Percentiles rank a stretch among this genome's conserved stretches.
Evolutionary conservation across 1,140 invertebrate genomes (phyloP).

Genomic region (Archegozetes longisetosus): DNA sequence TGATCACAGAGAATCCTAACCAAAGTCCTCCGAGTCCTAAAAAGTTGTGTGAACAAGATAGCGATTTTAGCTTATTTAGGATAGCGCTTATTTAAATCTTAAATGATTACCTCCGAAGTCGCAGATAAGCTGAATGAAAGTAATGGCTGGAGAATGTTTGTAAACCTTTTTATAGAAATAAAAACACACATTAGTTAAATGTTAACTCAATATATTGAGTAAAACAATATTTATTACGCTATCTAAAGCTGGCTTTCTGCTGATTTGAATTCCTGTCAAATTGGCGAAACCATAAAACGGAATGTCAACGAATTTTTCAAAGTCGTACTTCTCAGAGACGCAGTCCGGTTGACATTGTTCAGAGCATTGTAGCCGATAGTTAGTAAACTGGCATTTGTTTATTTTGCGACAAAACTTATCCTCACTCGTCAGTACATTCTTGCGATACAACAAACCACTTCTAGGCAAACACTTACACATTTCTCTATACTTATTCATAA

Average conservation of each 20-base stretch:
- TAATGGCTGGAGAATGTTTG: conserved; percentile 7
- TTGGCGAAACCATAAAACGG: conserved; percentile 6
- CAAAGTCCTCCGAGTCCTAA: conserved; percentile 9
- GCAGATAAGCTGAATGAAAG: conserved; percentile 10
- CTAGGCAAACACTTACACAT: conserved; percentile 7
- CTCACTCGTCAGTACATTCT: neutral
- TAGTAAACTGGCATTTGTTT: conserved; percentile 13
- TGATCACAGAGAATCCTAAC: conserved; percentile 8
- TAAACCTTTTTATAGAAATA: too few relatives aligned
- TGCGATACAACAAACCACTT: conserved; percentile 1
- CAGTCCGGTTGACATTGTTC: conserved; percentile 8
- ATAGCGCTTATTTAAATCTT: too few relatives aligned
- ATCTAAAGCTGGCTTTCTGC: neutral
- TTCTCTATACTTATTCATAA: conserved; percentile 6
- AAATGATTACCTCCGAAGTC: conserved; percentile 14
- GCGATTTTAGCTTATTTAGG: too few relatives aligned
- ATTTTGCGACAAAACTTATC: neutral
- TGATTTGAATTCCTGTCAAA: conserved; percentile 10
- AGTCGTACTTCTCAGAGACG: neutral
- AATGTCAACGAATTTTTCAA: conserved; percentile 12
- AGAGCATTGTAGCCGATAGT: conserved; percentile 7
- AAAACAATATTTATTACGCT: too few relatives aligned
- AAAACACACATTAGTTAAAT: too few relatives aligned
- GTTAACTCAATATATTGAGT: too few relatives aligned
- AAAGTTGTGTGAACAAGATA: too few relatives aligned